A percentile compares a stretch with the other conserved stretches of the same genome.
phyloP scores from a whole-genome alignment of 2,797 vertebrate genomes.

The Megalops cyprinoides region DNA sequence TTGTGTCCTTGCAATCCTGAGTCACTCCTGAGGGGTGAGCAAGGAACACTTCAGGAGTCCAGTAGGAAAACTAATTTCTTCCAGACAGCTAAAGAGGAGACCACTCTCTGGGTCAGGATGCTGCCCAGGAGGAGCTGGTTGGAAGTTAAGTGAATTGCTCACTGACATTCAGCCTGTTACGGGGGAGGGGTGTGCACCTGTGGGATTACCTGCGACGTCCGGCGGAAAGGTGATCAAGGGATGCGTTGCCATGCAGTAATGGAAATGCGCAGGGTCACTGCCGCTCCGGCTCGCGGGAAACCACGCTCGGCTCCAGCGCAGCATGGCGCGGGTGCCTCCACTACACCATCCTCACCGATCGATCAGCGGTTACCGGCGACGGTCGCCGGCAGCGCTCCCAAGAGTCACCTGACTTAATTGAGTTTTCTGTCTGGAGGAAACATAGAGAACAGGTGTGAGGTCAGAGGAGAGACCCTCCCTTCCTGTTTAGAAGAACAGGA shows the following conservation, averaged over 20 bases:
- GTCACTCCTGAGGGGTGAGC: not conserved
- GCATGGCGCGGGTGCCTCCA: not conserved
- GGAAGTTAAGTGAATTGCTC: not conserved
- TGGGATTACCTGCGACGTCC: not conserved
- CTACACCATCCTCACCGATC: not conserved
- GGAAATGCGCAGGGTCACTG: slow-evolving; percentile 9
- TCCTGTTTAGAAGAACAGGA: no score
- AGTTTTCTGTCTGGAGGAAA: slow-evolving; percentile 55
- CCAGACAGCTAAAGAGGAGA: not conserved
- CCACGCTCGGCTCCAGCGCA: not conserved
- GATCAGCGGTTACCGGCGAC: not conserved
- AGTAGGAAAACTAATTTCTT: not conserved
- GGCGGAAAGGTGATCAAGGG: not conserved
- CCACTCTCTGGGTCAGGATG: not conserved
- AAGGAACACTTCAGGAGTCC: not conserved
- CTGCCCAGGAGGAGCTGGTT: not conserved
- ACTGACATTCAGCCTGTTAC: slow-evolving; percentile 11
- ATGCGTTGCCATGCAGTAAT: slow-evolving; percentile 3
- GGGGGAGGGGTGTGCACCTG: not conserved
- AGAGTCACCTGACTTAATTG: slow-evolving; percentile 15
- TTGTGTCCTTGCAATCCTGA: not conserved
- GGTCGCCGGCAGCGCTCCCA: not conserved
- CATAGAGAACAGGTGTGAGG: slow-evolving; percentile 60
- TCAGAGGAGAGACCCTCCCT: no score
- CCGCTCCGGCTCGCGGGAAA: not conserved